Conservation (phyloP, 2,113 vertebrate species). For the Pteruthius melanotis region DNA sequence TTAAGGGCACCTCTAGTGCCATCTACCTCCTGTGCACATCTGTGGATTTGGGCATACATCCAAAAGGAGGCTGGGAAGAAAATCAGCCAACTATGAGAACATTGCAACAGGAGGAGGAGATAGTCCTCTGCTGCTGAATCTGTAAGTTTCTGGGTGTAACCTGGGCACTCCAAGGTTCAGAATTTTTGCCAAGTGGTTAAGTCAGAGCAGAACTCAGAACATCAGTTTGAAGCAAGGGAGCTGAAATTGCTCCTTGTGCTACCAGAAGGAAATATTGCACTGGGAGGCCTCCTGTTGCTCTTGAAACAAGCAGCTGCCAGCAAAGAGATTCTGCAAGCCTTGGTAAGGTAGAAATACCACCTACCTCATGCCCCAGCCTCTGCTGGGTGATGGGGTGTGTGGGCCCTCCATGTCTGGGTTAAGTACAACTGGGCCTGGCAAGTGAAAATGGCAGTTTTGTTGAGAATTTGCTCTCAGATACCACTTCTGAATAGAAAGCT, state of each 20-base stretch:
- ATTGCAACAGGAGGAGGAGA: slow-evolving; percentile 37
- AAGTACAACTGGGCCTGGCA: background rate
- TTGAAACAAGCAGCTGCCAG: background rate
- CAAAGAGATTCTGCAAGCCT: background rate
- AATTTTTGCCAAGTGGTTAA: background rate
- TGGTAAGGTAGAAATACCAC: background rate
- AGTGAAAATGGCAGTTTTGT: background rate
- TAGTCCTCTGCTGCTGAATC: slow-evolving; percentile 40
- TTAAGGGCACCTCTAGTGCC: slow-evolving; percentile 70
- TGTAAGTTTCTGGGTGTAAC: slow-evolving; percentile 43
- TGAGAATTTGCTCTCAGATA: background rate
- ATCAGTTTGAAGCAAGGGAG: background rate
- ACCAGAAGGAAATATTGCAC: background rate
- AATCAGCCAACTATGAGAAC: slow-evolving; percentile 55
- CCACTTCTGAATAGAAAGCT: slow-evolving; percentile 30
- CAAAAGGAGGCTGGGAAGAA: slow-evolving; percentile 68
- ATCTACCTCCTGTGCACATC: slow-evolving; percentile 76
- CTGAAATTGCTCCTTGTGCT: background rate
- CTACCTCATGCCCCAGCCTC: background rate
- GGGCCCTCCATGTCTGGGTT: background rate
- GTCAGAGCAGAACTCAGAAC: background rate
- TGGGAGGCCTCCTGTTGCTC: background rate
- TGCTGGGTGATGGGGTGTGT: background rate
- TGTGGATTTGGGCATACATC: slow-evolving; percentile 70
- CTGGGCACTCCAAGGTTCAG: background rate